Percentiles rank a stretch among this genome's conserved stretches.
These are phyloP conservation scores for Xylota segnis DNA, from an alignment of 2,888 invertebrate species.

Conservation along the genomic window DNA sequence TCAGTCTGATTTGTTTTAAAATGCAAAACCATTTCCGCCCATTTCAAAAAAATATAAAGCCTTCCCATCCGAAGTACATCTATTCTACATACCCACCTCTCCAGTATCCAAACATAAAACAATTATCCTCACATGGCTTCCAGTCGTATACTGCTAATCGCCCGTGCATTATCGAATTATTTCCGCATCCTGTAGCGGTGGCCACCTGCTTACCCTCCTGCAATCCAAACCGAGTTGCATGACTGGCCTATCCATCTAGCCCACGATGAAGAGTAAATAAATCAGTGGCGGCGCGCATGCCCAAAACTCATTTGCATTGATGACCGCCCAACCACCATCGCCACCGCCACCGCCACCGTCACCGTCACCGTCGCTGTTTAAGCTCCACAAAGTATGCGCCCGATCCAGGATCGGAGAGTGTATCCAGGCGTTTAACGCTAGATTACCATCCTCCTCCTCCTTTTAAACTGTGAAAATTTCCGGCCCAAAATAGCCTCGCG, in stretches of 20 bases:
- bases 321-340: conserved; percentile 54
- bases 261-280: conserved; percentile 70
- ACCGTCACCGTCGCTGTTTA: conserved; percentile 15
- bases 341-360: conserved; percentile 15
- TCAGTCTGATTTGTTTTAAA: neutral
- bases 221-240: neutral
- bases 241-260: conserved; percentile 44
- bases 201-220: conserved; percentile 49
- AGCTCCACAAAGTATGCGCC: neutral
- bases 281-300: conserved; percentile 63
- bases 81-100: neutral
- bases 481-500: conserved; percentile 58
- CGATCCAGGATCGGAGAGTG: conserved; percentile 60
- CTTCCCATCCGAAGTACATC: neutral
- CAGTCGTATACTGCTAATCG: conserved; percentile 63
- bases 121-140: conserved; percentile 68
- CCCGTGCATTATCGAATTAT: conserved; percentile 69
- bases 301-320: conserved; percentile 75
- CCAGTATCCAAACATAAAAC: conserved; percentile 57
- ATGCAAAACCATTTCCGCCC: conserved; percentile 4
- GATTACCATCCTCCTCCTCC: conserved; percentile 61
- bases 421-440: conserved; percentile 72
- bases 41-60: neutral
- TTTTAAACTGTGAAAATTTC: conserved; percentile 73
- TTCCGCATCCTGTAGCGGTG: conserved; percentile 68